Evolutionary conservation across 1,140 invertebrate species (phyloP), one percentile per base, ranked within the genome.

Genomic region (Phthorimaea operculella): DNA sequence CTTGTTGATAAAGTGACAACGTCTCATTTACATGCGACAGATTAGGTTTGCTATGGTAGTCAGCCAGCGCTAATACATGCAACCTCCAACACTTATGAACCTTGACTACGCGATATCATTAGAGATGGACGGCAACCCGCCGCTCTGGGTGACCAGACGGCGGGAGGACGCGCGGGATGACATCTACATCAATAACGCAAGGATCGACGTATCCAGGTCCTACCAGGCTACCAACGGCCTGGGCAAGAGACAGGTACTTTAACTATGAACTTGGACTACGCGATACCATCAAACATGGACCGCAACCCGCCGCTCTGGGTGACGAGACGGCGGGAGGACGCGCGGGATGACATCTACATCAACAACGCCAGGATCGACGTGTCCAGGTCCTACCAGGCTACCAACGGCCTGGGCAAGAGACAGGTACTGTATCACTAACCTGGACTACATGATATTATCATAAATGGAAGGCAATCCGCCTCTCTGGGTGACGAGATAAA

Each of bases 241-340:
- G 45, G 86, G 86, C 42, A 90, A 90, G 67, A 88, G 88, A 69
- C 93, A 94, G 89, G 93, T 93, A 72, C 21, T 28, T n/a, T 28
- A 36, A 28, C 2, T 28, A 28, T 6, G 6, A 6, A 28, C 21
- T 4, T 4, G n/a, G n/a, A n/a, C n/a, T n/a, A n/a, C n/a, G n/a
- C n/a, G n/a, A n/a, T n/a, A n/a, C n/a, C n/a, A n/a, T n/a, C n/a
- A n/a, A n/a, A n/a, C n/a, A 85, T 93, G 62, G 90, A 91, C 18
- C 93, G 93, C n/a, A 94, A 93, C 84, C 92, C 93, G 1, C 92
- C 92, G 4, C 76, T 95, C 49, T 94, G 93, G 90, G 89, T 95
- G 33, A 94, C 92, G 28, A 86, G 89, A 54, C n/a, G n/a, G n/a
- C n/a, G n/a, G n/a, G n/a, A n/a, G n/a, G n/a, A n/a, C n/a, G n/a